These are phyloP conservation scores for Catagonus wagneri DNA, from an alignment of 2,113 vertebrate genomes.

Conservation along the genomic window DNA sequence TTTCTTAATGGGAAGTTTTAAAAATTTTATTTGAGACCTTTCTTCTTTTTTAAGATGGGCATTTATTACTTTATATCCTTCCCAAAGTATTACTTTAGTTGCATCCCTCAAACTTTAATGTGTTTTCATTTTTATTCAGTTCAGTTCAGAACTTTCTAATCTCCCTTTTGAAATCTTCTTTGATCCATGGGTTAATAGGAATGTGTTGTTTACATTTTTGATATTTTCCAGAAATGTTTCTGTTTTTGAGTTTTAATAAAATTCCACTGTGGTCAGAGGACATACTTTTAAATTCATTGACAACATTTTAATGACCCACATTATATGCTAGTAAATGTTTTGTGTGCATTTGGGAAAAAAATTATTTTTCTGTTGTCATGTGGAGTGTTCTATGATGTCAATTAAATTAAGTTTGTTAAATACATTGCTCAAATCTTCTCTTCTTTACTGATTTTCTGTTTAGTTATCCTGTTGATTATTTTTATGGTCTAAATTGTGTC, in stretches of 20 bases:
- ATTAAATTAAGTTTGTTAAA: neutral
- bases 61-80: neutral
- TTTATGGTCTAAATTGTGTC: neutral
- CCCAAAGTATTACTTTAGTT: neutral
- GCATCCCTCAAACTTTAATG: neutral
- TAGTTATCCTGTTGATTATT: neutral
- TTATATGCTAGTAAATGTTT: neutral
- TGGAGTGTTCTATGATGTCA: neutral
- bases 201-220: conserved; percentile 24
- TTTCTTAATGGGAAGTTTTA: neutral
- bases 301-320: neutral
- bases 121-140: conserved; percentile 13
- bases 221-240: neutral
- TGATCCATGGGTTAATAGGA: neutral
- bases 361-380: neutral
- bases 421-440: neutral
- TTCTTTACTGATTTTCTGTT: neutral
- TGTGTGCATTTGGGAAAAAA: neutral
- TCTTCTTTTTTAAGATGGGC: neutral
- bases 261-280: neutral
- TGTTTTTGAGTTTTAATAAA: conserved; percentile 25
- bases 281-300: neutral
- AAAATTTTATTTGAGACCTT: neutral
- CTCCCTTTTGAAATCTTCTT: neutral
- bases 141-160: neutral